These are phyloP conservation scores for Ameiurus melas DNA, from an alignment of 2,113 vertebrate species.

Conservation along the genomic window DNA sequence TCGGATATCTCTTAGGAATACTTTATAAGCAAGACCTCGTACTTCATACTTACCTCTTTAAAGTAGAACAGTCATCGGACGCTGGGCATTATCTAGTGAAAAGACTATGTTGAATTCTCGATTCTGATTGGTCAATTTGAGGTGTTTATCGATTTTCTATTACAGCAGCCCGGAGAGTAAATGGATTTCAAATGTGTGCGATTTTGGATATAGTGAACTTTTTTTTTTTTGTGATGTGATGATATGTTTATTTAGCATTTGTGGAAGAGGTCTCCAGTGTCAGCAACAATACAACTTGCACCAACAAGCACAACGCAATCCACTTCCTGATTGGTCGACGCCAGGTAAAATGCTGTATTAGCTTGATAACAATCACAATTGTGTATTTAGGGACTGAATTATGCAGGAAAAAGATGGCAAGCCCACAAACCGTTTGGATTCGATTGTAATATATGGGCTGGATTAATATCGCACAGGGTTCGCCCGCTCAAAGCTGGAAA, in stretches of 20 bases:
- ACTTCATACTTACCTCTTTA: no score
- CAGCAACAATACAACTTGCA: neutral
- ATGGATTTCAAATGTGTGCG: neutral
- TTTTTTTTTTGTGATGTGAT: neutral
- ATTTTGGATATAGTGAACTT: neutral
- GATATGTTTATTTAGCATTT: neutral
- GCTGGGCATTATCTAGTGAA: neutral
- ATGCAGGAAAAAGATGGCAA: neutral
- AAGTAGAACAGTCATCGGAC: no score
- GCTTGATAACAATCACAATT: neutral
- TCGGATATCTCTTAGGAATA: neutral
- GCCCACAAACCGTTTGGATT: neutral
- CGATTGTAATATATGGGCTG: neutral
- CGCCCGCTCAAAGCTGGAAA: neutral
- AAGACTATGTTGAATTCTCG: neutral
- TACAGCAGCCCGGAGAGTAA: neutral
- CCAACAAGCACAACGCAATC: neutral
- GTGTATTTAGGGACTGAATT: neutral
- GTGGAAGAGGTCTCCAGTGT: neutral
- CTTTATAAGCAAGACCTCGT: no score
- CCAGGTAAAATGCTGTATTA: no score
- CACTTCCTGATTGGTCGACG: no score
- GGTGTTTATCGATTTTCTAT: neutral
- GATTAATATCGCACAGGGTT: neutral
- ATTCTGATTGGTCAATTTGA: neutral